phyloP scores from a whole-genome alignment of 2,797 vertebrate genomes.

The Chelmon rostratus region DNA sequence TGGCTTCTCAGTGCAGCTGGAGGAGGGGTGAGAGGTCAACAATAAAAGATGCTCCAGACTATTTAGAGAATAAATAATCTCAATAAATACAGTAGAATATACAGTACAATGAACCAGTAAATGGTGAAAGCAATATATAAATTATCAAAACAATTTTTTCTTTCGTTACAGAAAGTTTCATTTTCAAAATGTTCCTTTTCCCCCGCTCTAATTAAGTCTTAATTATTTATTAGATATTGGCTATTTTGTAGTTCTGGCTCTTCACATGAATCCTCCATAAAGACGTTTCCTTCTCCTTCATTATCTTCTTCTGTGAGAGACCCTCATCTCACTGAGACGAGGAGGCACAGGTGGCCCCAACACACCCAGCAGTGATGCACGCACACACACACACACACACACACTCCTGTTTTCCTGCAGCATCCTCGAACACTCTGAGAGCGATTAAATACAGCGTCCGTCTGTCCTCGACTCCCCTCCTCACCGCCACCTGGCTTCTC shows the following conservation, averaged over 20 bases:
- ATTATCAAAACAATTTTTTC: too few species aligned
- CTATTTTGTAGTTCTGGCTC: background rate
- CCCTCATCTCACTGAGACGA: slow-evolving; percentile 29
- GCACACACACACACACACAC: background rate
- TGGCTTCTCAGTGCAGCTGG: slow-evolving; percentile 54
- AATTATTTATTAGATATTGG: background rate
- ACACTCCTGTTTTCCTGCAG: background rate
- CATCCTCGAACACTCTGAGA: background rate
- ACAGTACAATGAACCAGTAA: background rate
- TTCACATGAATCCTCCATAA: too few species aligned
- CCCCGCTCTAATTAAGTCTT: background rate
- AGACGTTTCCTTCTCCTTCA: slow-evolving; percentile 15
- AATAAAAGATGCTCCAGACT: too few species aligned
- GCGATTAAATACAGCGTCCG: background rate
- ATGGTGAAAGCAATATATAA: background rate
- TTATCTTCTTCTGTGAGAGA: slow-evolving; percentile 5
- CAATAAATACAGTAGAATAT: background rate
- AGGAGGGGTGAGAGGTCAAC: slow-evolving; percentile 59
- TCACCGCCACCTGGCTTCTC: slow-evolving; percentile 39
- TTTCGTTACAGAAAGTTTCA: too few species aligned
- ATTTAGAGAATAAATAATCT: background rate
- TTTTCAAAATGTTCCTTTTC: too few species aligned
- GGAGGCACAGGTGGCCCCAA: slow-evolving; percentile 53
- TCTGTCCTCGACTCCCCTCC: slow-evolving; percentile 29
- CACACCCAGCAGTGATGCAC: slow-evolving; percentile 4